Conservation (phyloP, 2,888 invertebrate species). For the Trichopria drosophilae region DNA sequence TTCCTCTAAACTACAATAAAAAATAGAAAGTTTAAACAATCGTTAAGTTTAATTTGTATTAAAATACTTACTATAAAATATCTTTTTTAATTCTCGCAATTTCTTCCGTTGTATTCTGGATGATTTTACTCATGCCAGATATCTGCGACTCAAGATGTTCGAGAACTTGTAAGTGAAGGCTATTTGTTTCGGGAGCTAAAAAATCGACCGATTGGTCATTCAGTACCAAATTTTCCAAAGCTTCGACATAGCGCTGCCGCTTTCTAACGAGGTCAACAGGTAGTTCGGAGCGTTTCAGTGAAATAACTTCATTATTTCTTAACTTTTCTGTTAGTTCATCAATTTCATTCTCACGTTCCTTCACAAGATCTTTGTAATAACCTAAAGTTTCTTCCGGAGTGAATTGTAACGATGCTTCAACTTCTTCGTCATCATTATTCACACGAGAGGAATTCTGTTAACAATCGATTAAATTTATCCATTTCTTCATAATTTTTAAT, state of each 20-base stretch:
- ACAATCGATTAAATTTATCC: no score
- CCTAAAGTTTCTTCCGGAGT: slow-evolving; percentile 46
- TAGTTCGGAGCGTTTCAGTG: slow-evolving; percentile 19
- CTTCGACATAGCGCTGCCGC: slow-evolving; percentile 33
- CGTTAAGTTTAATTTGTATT: background rate
- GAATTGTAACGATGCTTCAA: slow-evolving; percentile 36
- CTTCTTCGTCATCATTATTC: slow-evolving; percentile 1
- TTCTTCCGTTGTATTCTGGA: slow-evolving; percentile 25
- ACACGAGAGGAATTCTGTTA: no score
- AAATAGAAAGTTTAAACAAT: background rate
- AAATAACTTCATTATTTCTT: slow-evolving; percentile 35
- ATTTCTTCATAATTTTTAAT: no score
- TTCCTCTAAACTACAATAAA: slow-evolving; percentile 41
- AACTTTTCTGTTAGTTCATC: slow-evolving; percentile 34
- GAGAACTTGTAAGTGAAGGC: no score
- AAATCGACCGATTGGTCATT: slow-evolving; percentile 38
- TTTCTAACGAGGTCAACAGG: slow-evolving; percentile 37
- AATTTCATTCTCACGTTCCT: slow-evolving; percentile 36
- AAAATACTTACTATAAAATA: slow-evolving; percentile 41
- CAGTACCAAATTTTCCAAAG: slow-evolving; percentile 33
- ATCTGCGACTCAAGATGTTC: no score
- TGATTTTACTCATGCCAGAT: no score
- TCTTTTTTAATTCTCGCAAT: slow-evolving; percentile 34
- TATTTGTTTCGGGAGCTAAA: no score
- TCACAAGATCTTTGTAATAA: slow-evolving; percentile 36